Percentiles rank a stretch among this genome's conserved stretches.
phyloP scores from a whole-genome alignment of 2,113 vertebrate genomes.

The Psettodes erumei region DNA sequence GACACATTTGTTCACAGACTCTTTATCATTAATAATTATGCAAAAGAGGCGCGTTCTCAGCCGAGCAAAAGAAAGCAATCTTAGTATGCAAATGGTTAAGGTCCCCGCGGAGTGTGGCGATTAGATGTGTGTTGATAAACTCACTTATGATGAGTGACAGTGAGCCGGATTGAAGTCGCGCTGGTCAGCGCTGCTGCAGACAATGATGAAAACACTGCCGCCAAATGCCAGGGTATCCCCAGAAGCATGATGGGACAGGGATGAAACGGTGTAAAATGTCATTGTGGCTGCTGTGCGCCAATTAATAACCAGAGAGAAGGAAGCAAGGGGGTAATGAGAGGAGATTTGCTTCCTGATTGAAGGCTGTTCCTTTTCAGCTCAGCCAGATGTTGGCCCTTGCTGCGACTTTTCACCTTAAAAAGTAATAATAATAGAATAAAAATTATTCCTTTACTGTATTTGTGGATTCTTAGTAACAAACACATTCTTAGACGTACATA shows the following conservation, averaged over 20 bases:
- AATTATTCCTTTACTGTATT: too few relatives aligned
- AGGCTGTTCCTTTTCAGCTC: constrained; percentile 81
- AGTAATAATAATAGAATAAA: too few relatives aligned
- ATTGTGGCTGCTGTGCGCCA: constrained; percentile 78
- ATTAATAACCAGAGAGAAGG: constrained; percentile 88
- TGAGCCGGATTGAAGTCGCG: constrained; percentile 87
- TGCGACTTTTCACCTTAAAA: constrained; percentile 80
- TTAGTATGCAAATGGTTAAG: constrained; percentile 92
- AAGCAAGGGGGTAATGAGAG: constrained; percentile 81
- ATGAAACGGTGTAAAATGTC: constrained; percentile 86
- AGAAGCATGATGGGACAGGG: constrained; percentile 84
- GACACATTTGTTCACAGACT: constrained; percentile 89
- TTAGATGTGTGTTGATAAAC: constrained; percentile 91
- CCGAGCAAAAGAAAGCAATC: constrained; percentile 90
- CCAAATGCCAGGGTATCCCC: constrained; percentile 90
- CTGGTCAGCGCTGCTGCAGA: constrained; percentile 84
- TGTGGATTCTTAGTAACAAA: not conserved
- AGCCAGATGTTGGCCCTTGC: constrained; percentile 85
- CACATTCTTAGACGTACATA: not conserved
- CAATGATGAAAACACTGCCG: constrained; percentile 87
- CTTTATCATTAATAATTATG: constrained; percentile 93
- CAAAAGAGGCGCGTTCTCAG: constrained; percentile 85
- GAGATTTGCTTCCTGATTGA: constrained; percentile 86
- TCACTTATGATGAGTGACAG: constrained; percentile 92
- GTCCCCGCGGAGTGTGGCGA: constrained; percentile 85